Conservation (phyloP, 1,140 invertebrate species). For the Bombus pyrosoma region DNA sequence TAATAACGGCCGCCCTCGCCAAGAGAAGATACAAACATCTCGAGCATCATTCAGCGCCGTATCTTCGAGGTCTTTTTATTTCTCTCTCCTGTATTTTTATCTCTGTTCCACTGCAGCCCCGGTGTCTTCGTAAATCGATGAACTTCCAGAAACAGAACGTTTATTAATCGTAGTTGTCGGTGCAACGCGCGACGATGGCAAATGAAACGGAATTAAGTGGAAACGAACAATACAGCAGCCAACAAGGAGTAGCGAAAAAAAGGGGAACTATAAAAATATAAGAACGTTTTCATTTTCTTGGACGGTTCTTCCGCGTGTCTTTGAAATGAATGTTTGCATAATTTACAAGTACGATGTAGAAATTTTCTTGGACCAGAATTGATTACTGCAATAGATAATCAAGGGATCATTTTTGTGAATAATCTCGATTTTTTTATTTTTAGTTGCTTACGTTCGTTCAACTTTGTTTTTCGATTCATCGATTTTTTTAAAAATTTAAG, state of each 20-base stretch:
- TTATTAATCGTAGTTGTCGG: conserved; percentile 64
- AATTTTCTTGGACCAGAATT: not conserved
- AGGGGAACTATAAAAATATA: conserved; percentile 3
- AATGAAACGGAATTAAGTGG: conserved; percentile 55
- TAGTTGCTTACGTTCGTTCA: not conserved
- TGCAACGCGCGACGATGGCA: conserved; percentile 39
- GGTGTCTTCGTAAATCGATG: conserved; percentile 47
- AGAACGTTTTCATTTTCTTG: no score
- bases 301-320: not conserved
- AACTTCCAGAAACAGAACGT: conserved; percentile 43
- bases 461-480: not conserved
- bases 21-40: conserved; percentile 53
- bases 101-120: not conserved
- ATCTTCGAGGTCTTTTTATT: conserved; percentile 44
- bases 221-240: conserved; percentile 1
- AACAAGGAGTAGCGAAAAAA: not conserved
- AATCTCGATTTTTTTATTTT: not conserved
- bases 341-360: not conserved
- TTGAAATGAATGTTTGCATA: conserved; percentile 5
- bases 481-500: not conserved
- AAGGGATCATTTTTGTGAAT: not conserved
- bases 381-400: not conserved
- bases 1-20: conserved; percentile 71
- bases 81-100: conserved; percentile 28
- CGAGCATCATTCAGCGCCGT: conserved; percentile 55